Percentiles rank a stretch among this genome's conserved stretches.
Conservation (phyloP, 2,797 vertebrate genomes). For the Zalophus californianus region DNA sequence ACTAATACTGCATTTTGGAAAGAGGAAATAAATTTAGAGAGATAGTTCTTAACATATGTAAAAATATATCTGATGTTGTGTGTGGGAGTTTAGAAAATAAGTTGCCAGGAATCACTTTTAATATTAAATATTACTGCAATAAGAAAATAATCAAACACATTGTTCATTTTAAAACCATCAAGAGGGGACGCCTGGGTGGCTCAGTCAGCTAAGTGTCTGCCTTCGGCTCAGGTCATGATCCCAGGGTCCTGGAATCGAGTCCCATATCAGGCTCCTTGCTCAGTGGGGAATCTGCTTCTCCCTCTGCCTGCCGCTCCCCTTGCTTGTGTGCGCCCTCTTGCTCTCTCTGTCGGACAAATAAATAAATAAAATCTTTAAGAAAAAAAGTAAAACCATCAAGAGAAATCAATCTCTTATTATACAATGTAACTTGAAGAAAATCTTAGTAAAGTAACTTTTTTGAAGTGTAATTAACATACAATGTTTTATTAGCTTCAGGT, state of each 20-base stretch:
- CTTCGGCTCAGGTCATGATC: not conserved
- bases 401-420: not conserved
- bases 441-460: not conserved
- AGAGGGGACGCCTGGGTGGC: not conserved
- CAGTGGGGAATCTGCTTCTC: not conserved
- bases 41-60: not conserved
- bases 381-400: not conserved
- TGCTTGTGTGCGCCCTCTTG: not conserved
- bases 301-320: not conserved
- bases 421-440: not conserved
- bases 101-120: not conserved
- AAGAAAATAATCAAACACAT: not conserved
- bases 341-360: not conserved
- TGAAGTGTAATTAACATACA: not conserved
- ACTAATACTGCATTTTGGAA: not conserved
- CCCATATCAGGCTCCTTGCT: not conserved
- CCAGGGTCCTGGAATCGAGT: not conserved
- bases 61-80: not conserved
- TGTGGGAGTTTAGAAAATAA: slow-evolving; percentile 19
- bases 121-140: not conserved
- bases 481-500: not conserved
- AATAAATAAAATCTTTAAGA: not conserved
- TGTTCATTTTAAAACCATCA: not conserved
- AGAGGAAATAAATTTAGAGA: not conserved
- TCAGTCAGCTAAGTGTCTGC: not conserved